Conservation (phyloP, 1,140 invertebrate genomes). For the Coptotermes formosanus region DNA sequence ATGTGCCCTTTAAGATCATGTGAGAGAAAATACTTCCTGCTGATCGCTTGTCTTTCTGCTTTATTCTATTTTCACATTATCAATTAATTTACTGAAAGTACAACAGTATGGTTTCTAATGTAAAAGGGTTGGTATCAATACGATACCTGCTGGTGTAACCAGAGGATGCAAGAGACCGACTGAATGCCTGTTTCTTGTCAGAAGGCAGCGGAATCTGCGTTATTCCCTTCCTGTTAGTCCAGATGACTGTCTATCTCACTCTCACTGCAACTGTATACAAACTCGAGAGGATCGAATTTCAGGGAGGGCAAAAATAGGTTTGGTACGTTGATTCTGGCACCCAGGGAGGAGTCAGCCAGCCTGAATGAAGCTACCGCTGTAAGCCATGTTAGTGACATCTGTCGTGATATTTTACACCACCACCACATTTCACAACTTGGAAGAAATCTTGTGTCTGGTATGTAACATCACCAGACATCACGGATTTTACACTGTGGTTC, state of each 20-base stretch:
- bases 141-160: background rate
- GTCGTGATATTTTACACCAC: constrained; percentile 1
- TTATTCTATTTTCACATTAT: too few relatives aligned
- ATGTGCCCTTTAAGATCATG: too few relatives aligned
- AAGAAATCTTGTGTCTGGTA: background rate
- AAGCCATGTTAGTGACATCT: background rate
- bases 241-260: background rate
- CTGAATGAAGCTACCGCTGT: background rate
- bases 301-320: background rate
- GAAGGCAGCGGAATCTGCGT: background rate
- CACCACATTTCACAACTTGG: background rate
- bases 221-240: background rate
- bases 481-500: background rate
- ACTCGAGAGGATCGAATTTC: background rate
- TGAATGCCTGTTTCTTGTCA: background rate
- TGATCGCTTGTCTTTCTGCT: too few relatives aligned
- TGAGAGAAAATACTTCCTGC: too few relatives aligned
- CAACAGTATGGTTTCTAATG: too few relatives aligned
- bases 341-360: background rate
- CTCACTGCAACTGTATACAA: constrained; percentile 1
- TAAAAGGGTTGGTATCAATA: too few relatives aligned
- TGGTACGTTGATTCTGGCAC: background rate
- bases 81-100: too few relatives aligned
- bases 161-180: background rate
- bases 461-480: background rate